phyloP scores from a whole-genome alignment of 2,888 invertebrate genomes.

The Trilocha varians region DNA sequence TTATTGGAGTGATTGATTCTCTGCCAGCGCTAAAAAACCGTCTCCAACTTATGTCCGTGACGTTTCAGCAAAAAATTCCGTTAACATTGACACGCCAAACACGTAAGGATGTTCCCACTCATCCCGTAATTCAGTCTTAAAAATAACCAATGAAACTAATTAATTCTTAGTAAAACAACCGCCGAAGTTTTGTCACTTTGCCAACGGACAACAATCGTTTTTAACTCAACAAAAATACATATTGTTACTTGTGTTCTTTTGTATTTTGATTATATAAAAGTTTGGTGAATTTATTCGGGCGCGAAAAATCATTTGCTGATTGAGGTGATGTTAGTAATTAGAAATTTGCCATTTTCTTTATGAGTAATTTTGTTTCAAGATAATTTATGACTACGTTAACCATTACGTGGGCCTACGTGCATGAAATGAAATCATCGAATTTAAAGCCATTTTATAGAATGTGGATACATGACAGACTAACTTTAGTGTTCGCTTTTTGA shows the following conservation, averaged over 20 bases:
- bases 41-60: not conserved
- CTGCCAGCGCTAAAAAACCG: not conserved
- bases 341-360: no score
- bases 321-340: not conserved
- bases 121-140: not conserved
- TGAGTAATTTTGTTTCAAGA: no score
- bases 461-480: no score
- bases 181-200: constrained; percentile 15
- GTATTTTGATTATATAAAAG: not conserved
- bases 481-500: no score
- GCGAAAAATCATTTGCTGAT: not conserved
- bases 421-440: no score
- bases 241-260: constrained; percentile 5
- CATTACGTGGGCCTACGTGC: no score
- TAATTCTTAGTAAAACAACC: constrained; percentile 11
- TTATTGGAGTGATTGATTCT: not conserved
- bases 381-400: no score
- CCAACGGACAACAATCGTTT: constrained; percentile 13
- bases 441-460: no score
- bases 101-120: not conserved
- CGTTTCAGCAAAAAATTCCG: not conserved
- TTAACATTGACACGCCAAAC: not conserved
- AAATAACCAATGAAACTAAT: constrained; percentile 7
- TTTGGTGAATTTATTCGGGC: not conserved
- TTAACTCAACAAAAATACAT: constrained; percentile 7